Percentiles rank a stretch among this genome's conserved stretches.
These are phyloP conservation scores for Trisateles emortualis DNA, from an alignment of 2,888 invertebrate species.

Conservation along the genomic window DNA sequence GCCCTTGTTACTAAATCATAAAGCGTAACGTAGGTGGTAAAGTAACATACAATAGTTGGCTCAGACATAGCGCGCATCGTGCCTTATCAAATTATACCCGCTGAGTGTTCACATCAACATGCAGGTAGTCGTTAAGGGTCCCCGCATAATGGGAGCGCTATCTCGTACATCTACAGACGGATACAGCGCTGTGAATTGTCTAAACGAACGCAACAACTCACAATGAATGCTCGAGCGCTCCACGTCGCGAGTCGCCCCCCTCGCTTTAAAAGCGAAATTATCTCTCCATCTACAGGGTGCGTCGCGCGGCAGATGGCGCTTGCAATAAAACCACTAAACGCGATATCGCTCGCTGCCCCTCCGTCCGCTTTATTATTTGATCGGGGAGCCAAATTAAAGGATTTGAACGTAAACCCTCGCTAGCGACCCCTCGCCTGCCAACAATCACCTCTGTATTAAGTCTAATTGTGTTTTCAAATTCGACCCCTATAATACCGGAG, in stretches of 20 bases:
- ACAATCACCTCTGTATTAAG: constrained; percentile 87
- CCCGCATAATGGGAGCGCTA: constrained; percentile 72
- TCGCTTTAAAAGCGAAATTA: constrained; percentile 81
- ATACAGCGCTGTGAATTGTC: constrained; percentile 77
- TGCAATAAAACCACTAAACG: constrained; percentile 87
- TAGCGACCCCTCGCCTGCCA: constrained; percentile 80
- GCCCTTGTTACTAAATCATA: constrained; percentile 30
- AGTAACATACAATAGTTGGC: constrained; percentile 35
- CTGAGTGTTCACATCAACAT: constrained; percentile 67
- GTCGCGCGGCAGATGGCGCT: constrained; percentile 84
- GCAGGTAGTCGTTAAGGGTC: constrained; percentile 69
- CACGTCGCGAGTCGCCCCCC: constrained; percentile 58
- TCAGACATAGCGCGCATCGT: constrained; percentile 46
- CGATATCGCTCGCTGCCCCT: constrained; percentile 82
- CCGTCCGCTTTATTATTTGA: constrained; percentile 85
- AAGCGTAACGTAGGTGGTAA: constrained; percentile 27
- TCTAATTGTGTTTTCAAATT: constrained; percentile 87
- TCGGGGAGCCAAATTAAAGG: constrained; percentile 87
- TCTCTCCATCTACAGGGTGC: constrained; percentile 81
- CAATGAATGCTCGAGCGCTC: constrained; percentile 69
- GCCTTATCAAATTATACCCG: constrained; percentile 74
- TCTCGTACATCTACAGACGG: constrained; percentile 71
- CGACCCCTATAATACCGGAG: constrained; percentile 78
- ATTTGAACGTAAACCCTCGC: constrained; percentile 84
- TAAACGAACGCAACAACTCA: constrained; percentile 80